Conservation (phyloP, 2,113 vertebrate genomes). For the Rhynchopsitta pachyrhyncha region DNA sequence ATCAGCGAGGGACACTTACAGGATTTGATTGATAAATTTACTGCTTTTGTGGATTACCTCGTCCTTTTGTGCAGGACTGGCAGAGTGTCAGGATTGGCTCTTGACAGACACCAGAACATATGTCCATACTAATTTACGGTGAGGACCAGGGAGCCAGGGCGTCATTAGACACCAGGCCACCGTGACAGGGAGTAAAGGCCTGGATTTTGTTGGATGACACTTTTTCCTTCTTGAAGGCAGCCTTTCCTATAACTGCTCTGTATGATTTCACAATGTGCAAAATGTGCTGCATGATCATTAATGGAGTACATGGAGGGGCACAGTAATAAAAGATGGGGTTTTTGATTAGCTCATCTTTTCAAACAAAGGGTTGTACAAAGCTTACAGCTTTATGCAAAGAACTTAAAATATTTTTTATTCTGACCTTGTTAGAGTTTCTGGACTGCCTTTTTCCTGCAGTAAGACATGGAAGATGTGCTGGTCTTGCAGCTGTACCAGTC, state of each 20-base stretch:
- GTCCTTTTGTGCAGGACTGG: constrained; percentile 59
- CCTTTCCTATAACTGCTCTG: constrained; percentile 27
- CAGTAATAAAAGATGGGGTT: constrained; percentile 10
- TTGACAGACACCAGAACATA: constrained; percentile 68
- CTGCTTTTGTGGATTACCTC: constrained; percentile 63
- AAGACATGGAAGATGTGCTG: background rate
- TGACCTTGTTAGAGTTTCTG: background rate
- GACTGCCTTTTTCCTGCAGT: background rate
- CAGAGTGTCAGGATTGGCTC: constrained; percentile 56
- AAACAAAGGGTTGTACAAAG: background rate
- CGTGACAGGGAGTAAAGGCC: constrained; percentile 23
- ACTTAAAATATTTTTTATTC: background rate
- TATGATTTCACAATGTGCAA: constrained; percentile 16
- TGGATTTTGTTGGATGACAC: constrained; percentile 48
- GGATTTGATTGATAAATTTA: constrained; percentile 70
- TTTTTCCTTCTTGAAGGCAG: constrained; percentile 45
- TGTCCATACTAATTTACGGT: constrained; percentile 27
- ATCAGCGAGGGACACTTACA: constrained; percentile 53
- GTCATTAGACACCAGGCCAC: constrained; percentile 11
- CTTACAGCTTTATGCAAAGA: background rate
- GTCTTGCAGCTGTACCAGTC: background rate
- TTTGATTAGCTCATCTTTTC: constrained; percentile 27
- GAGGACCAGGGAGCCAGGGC: background rate
- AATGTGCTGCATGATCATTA: constrained; percentile 15
- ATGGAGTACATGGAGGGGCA: background rate